Base-by-base conservation (phyloP, 2,113 vertebrate genomes). In the Periophthalmodon schlosseri region DNA sequence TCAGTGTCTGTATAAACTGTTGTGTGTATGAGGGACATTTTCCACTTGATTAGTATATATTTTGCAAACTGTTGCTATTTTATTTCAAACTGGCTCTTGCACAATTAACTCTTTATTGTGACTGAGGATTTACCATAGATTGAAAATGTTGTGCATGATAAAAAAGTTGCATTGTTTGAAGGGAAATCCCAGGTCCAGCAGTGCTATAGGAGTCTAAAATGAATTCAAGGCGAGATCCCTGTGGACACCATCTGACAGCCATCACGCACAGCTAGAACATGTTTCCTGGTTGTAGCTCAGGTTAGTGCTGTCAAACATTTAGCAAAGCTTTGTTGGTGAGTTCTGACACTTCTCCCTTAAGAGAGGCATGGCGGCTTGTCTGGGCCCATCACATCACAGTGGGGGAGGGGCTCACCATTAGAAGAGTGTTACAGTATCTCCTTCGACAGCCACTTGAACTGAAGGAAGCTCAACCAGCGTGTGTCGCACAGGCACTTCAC, bases 351-450 rank as follows among this genome's bases (percentile, higher is more conserved):
- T 80, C 82, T 88, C 79, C 83, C 86, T 89, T 88, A 85, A 86
- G 88, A 88, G 84, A 81, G 79, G 84, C 71, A 67, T 60, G 54
- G 87, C 64, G 75, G 69, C 84, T 64, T 77, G 85, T 84, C 82
- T 79, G 67, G 60, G 85, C 77, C 88, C 84, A 88, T 86, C 79
- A 77, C 78, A 84, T 84, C 76, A 80, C 39, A 64, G 69, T 82
- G 88, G 88, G 84, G 84, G 85, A 84, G 85, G 85, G 88, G 80
- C 88, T 73, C n/a, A 6, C 88, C 80, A 86, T 91, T 88, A 90
- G 90, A 90, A 91, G 78, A 74, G 89, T 82, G 85, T 93, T 90
- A 91, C 88, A 79, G 78, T 88, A 91, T 89, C 66, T 73, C 79
- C 83, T 90, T 76, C 67, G 86, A 91, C 89, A 87, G 83, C 85